phyloP scores from a whole-genome alignment of 1,140 invertebrate genomes.

The Atta texana region DNA sequence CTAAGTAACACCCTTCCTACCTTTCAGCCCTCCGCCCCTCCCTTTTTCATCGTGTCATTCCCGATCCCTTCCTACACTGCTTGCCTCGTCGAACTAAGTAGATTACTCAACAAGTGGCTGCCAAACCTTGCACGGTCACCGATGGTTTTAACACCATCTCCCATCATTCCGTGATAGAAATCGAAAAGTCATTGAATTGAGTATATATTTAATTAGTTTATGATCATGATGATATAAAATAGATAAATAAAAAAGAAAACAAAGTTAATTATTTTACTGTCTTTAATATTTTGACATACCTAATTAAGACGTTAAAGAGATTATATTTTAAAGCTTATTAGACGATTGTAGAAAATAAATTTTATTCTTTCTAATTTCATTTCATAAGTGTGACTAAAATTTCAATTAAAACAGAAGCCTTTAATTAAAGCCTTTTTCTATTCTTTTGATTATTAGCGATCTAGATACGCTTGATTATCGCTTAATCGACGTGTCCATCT shows the following conservation, averaged over 20 bases:
- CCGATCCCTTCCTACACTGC: conserved; percentile 67
- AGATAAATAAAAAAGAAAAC: neutral
- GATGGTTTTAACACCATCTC: conserved; percentile 77
- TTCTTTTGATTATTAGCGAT: neutral
- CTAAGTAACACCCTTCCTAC: neutral
- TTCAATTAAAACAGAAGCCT: neutral
- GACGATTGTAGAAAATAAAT: neutral
- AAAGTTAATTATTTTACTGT: neutral
- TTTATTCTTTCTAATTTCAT: neutral
- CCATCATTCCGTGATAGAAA: neutral
- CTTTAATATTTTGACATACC: neutral
- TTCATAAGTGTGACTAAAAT: neutral
- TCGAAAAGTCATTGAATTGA: conserved; percentile 36
- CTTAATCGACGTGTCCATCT: neutral
- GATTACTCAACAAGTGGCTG: conserved; percentile 86
- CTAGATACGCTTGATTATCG: neutral
- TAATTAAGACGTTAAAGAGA: neutral
- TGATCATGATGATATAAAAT: neutral
- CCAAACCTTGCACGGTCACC: conserved; percentile 81
- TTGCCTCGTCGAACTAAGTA: conserved; percentile 82
- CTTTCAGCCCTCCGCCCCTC: neutral
- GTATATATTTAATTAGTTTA: conserved; percentile 17
- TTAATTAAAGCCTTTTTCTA: conserved; percentile 9
- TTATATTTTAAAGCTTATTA: neutral
- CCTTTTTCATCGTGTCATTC: conserved; percentile 65